A percentile compares a stretch with the other conserved stretches of the same genome.
These are phyloP conservation scores for Penelope pileata DNA, from an alignment of 2,113 vertebrate species.

Conservation along the genomic window DNA sequence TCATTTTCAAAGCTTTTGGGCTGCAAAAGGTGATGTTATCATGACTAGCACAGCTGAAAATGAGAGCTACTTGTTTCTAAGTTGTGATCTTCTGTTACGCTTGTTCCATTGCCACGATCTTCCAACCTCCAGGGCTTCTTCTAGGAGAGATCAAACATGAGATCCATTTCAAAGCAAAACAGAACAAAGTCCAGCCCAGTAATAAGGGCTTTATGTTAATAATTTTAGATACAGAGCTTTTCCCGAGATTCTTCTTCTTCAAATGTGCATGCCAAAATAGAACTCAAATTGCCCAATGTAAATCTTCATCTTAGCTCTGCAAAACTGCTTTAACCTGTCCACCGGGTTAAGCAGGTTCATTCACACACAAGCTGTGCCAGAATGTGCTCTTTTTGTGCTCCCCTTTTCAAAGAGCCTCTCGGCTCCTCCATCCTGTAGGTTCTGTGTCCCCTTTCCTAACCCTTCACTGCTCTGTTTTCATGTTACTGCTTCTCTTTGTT, in stretches of 20 bases:
- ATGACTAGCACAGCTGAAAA: not conserved
- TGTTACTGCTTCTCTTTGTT: not conserved
- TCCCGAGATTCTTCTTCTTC: not conserved
- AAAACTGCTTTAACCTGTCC: not conserved
- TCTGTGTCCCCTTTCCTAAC: not conserved
- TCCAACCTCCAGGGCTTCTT: not conserved
- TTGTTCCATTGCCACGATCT: not conserved
- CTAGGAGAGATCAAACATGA: not conserved
- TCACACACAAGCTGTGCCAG: not conserved
- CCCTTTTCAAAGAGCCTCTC: not conserved
- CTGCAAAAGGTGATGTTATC: not conserved
- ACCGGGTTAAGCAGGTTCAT: not conserved
- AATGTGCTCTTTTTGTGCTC: not conserved
- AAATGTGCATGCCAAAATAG: not conserved
- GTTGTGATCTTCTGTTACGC: not conserved
- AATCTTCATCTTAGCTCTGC: not conserved
- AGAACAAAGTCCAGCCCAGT: not conserved
- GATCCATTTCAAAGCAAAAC: not conserved
- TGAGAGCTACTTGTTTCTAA: not conserved
- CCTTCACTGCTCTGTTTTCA: not conserved
- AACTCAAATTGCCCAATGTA: not conserved
- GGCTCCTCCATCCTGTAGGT: not conserved
- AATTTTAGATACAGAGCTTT: not conserved
- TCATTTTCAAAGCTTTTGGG: not conserved
- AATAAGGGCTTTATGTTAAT: not conserved